Conservation (phyloP, 2,888 invertebrate genomes). For the Drosophila yooni region DNA sequence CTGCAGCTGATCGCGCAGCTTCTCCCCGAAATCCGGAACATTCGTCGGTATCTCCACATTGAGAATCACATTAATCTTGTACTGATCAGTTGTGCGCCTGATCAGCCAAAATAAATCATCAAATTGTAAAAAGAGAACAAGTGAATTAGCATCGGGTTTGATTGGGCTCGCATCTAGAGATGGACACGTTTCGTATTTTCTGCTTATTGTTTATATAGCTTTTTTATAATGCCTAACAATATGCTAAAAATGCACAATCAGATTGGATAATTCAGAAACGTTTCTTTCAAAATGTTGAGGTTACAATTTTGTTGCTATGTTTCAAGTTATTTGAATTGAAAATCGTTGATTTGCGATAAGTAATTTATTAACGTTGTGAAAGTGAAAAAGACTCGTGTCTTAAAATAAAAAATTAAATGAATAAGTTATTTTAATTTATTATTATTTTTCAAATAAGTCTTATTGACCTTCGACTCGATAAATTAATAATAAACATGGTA, state of each 20-base stretch:
- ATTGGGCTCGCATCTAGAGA: background rate
- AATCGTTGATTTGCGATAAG: background rate
- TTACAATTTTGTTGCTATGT: background rate
- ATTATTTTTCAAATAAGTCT: background rate
- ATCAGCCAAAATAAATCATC: background rate
- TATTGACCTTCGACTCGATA: background rate
- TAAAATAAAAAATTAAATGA: background rate
- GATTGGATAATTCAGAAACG: too few relatives aligned
- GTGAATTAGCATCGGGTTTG: background rate
- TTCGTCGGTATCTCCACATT: slow-evolving; percentile 75
- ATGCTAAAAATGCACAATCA: too few relatives aligned
- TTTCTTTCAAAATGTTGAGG: background rate
- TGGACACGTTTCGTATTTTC: background rate
- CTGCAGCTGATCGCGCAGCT: slow-evolving; percentile 58
- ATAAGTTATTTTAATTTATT: background rate
- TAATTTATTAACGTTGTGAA: background rate
- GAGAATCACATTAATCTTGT: slow-evolving; percentile 69
- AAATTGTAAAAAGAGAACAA: slow-evolving; percentile 1
- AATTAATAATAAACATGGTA: background rate
- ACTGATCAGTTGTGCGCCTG: slow-evolving; percentile 76
- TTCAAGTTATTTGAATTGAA: background rate
- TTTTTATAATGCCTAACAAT: too few relatives aligned
- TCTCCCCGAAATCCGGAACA: slow-evolving; percentile 57
- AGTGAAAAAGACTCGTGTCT: background rate
- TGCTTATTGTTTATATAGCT: background rate